Percentiles rank a stretch among this genome's conserved stretches.
These are phyloP conservation scores for Scophthalmus maximus DNA, from an alignment of 2,113 vertebrate species.

Conservation along the genomic window DNA sequence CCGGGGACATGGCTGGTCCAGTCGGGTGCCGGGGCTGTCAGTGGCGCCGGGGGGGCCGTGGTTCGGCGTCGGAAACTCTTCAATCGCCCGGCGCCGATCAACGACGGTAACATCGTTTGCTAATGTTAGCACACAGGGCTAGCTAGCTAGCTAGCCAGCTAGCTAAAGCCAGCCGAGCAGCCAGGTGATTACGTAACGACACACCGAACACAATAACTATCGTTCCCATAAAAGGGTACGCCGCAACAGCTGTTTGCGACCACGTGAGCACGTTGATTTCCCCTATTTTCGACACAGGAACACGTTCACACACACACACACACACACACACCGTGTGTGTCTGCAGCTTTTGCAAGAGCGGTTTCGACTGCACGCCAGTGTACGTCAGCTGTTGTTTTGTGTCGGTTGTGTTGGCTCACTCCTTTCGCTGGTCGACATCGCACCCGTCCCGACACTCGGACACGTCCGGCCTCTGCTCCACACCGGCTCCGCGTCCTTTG, in stretches of 20 bases:
- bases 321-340: no score
- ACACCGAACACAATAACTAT: slow-evolving; percentile 54
- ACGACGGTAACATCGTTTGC: not conserved
- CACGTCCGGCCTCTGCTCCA: not conserved
- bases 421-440: not conserved
- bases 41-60: rapidly evolving
- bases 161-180: slow-evolving; percentile 64
- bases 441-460: slow-evolving; percentile 3
- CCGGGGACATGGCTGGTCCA: not conserved
- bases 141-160: slow-evolving; percentile 50
- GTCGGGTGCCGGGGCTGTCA: not conserved
- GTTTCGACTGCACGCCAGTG: not conserved
- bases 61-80: not conserved
- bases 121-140: slow-evolving; percentile 36
- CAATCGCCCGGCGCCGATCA: not conserved
- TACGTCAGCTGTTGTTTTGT: not conserved
- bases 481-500: not conserved
- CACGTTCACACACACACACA: not conserved
- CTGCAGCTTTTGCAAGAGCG: not conserved
- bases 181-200: slow-evolving; percentile 75
- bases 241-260: slow-evolving; percentile 42
- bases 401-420: not conserved
- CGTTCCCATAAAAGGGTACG: slow-evolving; percentile 54
- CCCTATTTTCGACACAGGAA: not conserved
- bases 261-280: not conserved